phyloP scores from a whole-genome alignment of 2,888 invertebrate species.

The Lampropteryx suffumata region DNA sequence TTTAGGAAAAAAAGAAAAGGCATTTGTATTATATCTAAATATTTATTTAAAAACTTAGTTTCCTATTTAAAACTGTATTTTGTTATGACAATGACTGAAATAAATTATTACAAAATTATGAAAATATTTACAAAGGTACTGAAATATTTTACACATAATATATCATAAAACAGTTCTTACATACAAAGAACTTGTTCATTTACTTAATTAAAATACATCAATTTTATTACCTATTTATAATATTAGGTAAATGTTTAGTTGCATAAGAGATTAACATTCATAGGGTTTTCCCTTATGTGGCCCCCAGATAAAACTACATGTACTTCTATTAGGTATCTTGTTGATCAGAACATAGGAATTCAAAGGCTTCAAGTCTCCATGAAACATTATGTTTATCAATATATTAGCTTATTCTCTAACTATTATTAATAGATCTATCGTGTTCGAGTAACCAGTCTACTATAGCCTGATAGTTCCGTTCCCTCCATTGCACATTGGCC shows the following conservation, averaged over 20 bases:
- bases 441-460: conserved; percentile 86
- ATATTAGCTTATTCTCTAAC: conserved; percentile 8
- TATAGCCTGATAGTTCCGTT: conserved; percentile 88
- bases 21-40: not conserved
- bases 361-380: too few species aligned
- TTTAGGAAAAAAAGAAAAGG: conserved; percentile 5
- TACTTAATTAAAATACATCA: not conserved
- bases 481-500: conserved; percentile 93
- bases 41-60: conserved; percentile 22
- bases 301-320: too few species aligned
- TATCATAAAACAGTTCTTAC: not conserved
- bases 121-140: conserved; percentile 16
- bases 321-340: too few species aligned
- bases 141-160: conserved; percentile 6
- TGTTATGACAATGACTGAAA: conserved; percentile 13
- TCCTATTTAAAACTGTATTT: not conserved
- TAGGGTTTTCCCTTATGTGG: too few species aligned
- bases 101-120: conserved; percentile 23
- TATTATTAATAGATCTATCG: conserved; percentile 40
- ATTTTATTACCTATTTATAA: too few species aligned
- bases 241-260: too few species aligned
- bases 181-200: not conserved
- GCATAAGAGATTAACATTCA: too few species aligned
- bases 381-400: too few species aligned
- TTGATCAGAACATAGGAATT: too few species aligned